These are phyloP conservation scores for Nansenia antarctica DNA, from an alignment of 2,113 vertebrate genomes.

Conservation along the genomic window DNA sequence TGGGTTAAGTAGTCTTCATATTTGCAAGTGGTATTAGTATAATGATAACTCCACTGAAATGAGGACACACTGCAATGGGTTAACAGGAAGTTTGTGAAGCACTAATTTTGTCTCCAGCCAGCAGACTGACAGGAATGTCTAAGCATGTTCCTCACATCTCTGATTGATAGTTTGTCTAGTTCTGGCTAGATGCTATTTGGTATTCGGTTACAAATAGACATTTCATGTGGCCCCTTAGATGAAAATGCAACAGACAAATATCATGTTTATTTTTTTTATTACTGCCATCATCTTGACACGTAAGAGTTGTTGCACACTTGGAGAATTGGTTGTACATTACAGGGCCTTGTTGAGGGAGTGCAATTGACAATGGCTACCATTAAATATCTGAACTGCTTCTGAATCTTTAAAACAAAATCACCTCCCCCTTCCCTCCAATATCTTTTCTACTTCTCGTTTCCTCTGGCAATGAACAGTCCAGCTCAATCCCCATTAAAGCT, in stretches of 20 bases:
- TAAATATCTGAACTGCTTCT: conserved; percentile 78
- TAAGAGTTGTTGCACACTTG: not conserved
- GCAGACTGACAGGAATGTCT: no score
- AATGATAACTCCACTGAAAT: not conserved
- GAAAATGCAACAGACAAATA: no score
- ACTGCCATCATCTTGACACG: no score
- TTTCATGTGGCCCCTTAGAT: no score
- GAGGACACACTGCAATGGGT: not conserved
- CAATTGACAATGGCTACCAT: conserved; percentile 16
- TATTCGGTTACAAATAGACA: no score
- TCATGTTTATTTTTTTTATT: no score
- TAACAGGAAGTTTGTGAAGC: no score
- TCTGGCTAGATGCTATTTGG: no score
- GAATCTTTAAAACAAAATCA: conserved; percentile 82
- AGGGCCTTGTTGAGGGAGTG: conserved; percentile 6
- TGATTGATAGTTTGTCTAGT: no score
- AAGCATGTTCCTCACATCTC: no score
- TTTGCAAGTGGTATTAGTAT: not conserved
- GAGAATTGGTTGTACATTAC: no score
- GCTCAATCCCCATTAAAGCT: conserved; percentile 84
- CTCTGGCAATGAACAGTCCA: conserved; percentile 80
- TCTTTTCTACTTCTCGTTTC: conserved; percentile 85
- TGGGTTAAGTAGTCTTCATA: not conserved
- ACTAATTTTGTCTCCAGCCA: no score
- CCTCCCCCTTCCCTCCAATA: conserved; percentile 80